A percentile compares a stretch with the other conserved stretches of the same genome.
phyloP scores from a whole-genome alignment of 1,140 invertebrate species.

The Danaus plexippus region DNA sequence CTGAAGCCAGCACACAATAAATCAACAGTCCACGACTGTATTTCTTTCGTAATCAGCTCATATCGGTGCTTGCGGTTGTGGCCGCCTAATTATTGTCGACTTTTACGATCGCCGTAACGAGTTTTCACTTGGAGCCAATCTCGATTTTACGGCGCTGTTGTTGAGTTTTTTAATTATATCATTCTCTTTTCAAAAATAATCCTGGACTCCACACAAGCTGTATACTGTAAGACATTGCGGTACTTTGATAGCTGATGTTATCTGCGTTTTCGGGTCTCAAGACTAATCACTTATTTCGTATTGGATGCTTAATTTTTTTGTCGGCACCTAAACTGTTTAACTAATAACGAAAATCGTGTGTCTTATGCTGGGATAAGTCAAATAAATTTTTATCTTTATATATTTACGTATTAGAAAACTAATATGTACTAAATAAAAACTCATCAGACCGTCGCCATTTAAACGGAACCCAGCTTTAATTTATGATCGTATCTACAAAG shows the following conservation, averaged over 20 bases:
- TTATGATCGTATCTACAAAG: slow-evolving; percentile 54
- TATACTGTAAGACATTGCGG: too few relatives aligned
- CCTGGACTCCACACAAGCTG: slow-evolving; percentile 18
- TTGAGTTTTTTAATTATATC: slow-evolving; percentile 50
- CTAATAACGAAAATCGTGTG: slow-evolving; percentile 13
- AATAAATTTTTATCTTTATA: slow-evolving; percentile 30
- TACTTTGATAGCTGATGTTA: slow-evolving; percentile 19
- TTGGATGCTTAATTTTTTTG: slow-evolving; percentile 7
- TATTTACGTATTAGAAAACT: slow-evolving; percentile 51
- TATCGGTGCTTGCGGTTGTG: slow-evolving; percentile 63
- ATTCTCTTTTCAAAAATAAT: slow-evolving; percentile 27
- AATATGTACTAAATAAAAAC: slow-evolving; percentile 37
- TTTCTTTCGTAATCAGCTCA: slow-evolving; percentile 70
- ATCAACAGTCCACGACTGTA: slow-evolving; percentile 64
- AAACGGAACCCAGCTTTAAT: slow-evolving; percentile 34
- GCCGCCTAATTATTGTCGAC: slow-evolving; percentile 68
- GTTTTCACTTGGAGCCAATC: slow-evolving; percentile 68
- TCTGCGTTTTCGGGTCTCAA: slow-evolving; percentile 1
- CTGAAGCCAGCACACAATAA: slow-evolving; percentile 51
- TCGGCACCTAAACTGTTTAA: slow-evolving; percentile 12
- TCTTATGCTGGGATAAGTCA: slow-evolving; percentile 25
- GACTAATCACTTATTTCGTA: not conserved
- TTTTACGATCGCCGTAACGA: slow-evolving; percentile 67
- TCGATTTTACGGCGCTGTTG: slow-evolving; percentile 60
- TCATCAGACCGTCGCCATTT: slow-evolving; percentile 40